Evolutionary conservation across 2,797 vertebrate genomes (phyloP).

Genomic region (Gobionotothen gibberifrons): DNA sequence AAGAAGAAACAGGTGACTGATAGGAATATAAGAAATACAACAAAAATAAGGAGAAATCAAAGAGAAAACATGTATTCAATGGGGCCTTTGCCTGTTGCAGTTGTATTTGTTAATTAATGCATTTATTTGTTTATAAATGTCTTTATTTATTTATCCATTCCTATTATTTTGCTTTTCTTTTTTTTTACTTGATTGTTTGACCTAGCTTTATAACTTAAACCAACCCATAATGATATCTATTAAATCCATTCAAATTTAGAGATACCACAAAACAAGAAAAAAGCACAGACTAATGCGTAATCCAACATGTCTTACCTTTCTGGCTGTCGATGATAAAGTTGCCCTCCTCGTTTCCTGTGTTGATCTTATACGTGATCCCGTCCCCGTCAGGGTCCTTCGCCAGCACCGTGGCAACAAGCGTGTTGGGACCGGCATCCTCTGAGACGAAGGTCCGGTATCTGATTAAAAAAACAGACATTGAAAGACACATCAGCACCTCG

Average conservation of each 20-base stretch:
- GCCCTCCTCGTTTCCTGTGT: constrained; percentile 87
- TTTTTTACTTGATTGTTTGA: too few species aligned
- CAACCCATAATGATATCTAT: neutral
- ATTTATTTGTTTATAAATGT: too few species aligned
- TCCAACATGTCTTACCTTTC: constrained; percentile 84
- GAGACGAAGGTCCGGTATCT: constrained; percentile 93
- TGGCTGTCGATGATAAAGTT: constrained; percentile 92
- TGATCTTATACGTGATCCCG: constrained; percentile 87
- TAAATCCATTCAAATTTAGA: neutral
- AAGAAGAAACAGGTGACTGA: neutral
- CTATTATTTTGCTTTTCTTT: neutral
- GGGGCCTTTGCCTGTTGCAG: too few species aligned
- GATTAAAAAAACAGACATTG: constrained; percentile 39
- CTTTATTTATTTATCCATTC: neutral
- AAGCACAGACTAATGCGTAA: neutral
- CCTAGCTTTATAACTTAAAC: too few species aligned
- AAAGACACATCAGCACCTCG: constrained; percentile 21
- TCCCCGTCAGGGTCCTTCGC: constrained; percentile 93
- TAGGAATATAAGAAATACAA: neutral
- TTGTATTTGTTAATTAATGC: too few species aligned
- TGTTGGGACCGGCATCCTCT: constrained; percentile 92
- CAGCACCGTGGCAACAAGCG: constrained; percentile 88
- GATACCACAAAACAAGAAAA: neutral
- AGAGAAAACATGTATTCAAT: neutral
- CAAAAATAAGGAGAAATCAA: neutral